Percentiles rank a stretch among this genome's conserved stretches.
Evolutionary conservation across 2,797 vertebrate species (phyloP).

Genomic region (Enteromius thamalakanensis): DNA sequence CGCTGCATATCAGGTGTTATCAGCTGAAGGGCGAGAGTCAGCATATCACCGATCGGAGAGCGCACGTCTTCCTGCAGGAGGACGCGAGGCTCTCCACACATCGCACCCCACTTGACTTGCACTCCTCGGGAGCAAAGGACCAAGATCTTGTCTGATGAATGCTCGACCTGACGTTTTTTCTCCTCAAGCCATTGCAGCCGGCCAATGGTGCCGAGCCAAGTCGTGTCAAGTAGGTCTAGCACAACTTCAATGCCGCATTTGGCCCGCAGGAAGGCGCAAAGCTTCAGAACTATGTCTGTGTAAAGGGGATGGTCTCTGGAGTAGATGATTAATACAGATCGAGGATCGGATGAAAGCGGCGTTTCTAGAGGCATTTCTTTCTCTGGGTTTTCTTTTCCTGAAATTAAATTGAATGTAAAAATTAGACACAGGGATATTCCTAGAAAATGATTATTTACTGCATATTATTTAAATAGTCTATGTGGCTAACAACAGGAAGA

Average conservation of each 20-base stretch:
- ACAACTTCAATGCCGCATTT: slow-evolving; percentile 88
- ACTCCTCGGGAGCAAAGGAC: slow-evolving; percentile 90
- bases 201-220: slow-evolving; percentile 82
- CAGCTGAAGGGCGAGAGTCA: slow-evolving; percentile 88
- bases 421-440: neutral
- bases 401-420: neutral
- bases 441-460: neutral
- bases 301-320: slow-evolving; percentile 92
- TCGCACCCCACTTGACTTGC: slow-evolving; percentile 91
- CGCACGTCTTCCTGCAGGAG: slow-evolving; percentile 81
- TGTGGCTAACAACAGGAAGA: slow-evolving; percentile 3
- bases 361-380: fast-evolving
- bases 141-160: slow-evolving; percentile 85
- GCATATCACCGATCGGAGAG: slow-evolving; percentile 85
- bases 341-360: slow-evolving; percentile 40
- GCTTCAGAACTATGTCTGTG: slow-evolving; percentile 86
- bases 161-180: slow-evolving; percentile 83
- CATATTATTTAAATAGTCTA: neutral
- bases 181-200: slow-evolving; percentile 86
- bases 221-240: slow-evolving; percentile 86
- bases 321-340: slow-evolving; percentile 90
- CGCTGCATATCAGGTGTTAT: slow-evolving; percentile 89
- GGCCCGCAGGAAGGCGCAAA: slow-evolving; percentile 87
- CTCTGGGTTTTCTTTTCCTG: neutral
- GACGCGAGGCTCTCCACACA: slow-evolving; percentile 80